Base-by-base conservation (phyloP, 2,797 vertebrate genomes). In the Acrossocheilus fasciatus region DNA sequence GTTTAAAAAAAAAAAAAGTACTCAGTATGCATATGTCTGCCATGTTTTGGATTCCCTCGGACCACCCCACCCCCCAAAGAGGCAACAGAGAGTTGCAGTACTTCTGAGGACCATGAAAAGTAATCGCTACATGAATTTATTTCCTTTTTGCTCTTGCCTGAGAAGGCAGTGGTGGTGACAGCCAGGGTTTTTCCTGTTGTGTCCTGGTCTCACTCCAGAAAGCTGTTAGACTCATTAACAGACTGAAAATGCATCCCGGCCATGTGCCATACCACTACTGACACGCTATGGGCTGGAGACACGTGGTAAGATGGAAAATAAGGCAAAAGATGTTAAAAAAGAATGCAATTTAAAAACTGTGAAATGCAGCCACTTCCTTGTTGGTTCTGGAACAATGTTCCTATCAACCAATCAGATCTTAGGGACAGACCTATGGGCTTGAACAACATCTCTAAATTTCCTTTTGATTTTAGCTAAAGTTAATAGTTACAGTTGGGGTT, bases 151-250 rank as follows among this genome's bases (percentile, higher is more conserved):
- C 91, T 86, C 88, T 89, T 90, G 89, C 92, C 82, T 89, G 84
- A 82, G 74, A 84, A 91, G 92, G 89, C 85, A 91, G 92, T 91
- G 89, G 83, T 93, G 92, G 93, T 94, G 93, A 94, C 92, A 94
- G 92, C 91, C 93, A 84, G 90, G 92, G 91, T 90, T 91, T 92
- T 93, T 94, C 92, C 92, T 93, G 91, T 94, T 95, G 90, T 91
- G 62, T 91, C 87, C 89, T 87, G 89, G 92, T 93, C 91, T 92
- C 89, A 47, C 89, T 91, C 89, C 91, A 91, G 84, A 91, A 92
- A 92, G 92, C 92, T 95, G 93, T 88, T 93, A 92, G 93, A 94
- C 83, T 88, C 92, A 93, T 94, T 93, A 94, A 87, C 86, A 43
- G 87, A 83, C 91, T 93, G 93, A 91, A 95, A 94, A 93, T 90